Conservation (phyloP, 2,113 vertebrate species). For the Phalacrocorax aristotelis region DNA sequence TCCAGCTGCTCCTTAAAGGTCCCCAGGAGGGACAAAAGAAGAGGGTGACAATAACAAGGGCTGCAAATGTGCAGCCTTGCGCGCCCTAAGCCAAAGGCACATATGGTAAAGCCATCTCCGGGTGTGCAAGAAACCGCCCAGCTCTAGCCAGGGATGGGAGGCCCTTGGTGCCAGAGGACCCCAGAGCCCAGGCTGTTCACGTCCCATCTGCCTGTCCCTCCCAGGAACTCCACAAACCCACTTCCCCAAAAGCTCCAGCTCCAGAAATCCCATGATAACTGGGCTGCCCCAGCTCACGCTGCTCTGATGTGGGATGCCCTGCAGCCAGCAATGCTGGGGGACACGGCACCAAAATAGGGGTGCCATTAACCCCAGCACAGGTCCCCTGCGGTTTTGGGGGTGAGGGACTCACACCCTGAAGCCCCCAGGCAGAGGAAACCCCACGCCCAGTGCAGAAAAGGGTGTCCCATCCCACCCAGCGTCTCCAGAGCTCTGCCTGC, state of each 20-base stretch:
- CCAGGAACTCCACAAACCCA: not conserved
- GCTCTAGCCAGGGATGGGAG: not conserved
- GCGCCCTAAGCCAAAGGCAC: not conserved
- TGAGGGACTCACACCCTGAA: not conserved
- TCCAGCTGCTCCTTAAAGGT: not conserved
- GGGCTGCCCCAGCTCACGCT: not conserved
- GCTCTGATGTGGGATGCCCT: not conserved
- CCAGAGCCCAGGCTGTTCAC: not conserved
- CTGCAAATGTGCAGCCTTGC: not conserved
- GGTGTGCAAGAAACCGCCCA: not conserved
- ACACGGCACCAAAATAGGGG: accelerated
- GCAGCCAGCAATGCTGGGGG: not conserved
- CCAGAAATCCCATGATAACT: not conserved
- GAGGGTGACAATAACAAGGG: conserved; percentile 13
- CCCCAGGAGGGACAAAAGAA: conserved; percentile 6
- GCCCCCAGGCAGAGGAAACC: not conserved
- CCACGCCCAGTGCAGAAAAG: not conserved
- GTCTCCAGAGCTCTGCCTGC: not conserved
- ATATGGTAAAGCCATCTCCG: conserved; percentile 44
- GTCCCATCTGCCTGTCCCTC: not conserved
- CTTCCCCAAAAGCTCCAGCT: not conserved
- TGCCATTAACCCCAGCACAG: not conserved
- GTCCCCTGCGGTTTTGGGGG: not conserved
- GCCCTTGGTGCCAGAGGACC: not conserved
- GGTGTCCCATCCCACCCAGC: not conserved